phyloP scores from a whole-genome alignment of 2,888 invertebrate genomes.

The Nymphalis c-album region DNA sequence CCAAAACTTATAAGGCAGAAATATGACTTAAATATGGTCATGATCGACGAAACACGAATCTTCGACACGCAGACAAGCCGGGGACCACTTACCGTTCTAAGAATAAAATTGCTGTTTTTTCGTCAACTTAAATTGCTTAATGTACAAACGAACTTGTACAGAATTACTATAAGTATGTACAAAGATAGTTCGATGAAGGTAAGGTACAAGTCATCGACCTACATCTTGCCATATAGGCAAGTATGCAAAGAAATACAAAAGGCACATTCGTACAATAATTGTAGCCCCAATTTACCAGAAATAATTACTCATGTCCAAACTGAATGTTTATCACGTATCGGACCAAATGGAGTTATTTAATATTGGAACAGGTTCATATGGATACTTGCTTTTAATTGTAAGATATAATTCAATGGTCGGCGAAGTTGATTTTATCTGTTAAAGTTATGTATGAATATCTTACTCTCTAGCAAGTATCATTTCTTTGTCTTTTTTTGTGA shows the following conservation, averaged over 20 bases:
- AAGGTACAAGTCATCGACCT: slow-evolving; percentile 35
- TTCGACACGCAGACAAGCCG: not conserved
- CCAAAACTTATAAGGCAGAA: slow-evolving; percentile 6
- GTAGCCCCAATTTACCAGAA: slow-evolving; percentile 63
- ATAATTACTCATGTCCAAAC: slow-evolving; percentile 64
- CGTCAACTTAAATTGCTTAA: slow-evolving; percentile 3
- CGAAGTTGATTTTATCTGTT: slow-evolving; percentile 24
- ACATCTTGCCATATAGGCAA: slow-evolving; percentile 20
- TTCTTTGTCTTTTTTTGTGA: slow-evolving; percentile 61
- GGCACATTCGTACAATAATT: slow-evolving; percentile 48
- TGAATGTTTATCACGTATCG: slow-evolving; percentile 56
- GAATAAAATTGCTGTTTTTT: slow-evolving; percentile 3
- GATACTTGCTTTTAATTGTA: slow-evolving; percentile 69
- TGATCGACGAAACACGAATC: slow-evolving; percentile 3
- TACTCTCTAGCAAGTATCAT: slow-evolving; percentile 27
- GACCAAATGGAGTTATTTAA: slow-evolving; percentile 53
- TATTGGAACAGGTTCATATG: slow-evolving; percentile 47
- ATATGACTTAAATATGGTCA: slow-evolving; percentile 8
- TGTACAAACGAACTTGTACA: not conserved
- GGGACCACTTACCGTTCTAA: slow-evolving; percentile 11
- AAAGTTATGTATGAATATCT: slow-evolving; percentile 13
- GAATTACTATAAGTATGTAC: slow-evolving; percentile 9
- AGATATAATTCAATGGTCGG: slow-evolving; percentile 56
- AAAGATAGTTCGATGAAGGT: slow-evolving; percentile 13
- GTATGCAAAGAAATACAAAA: slow-evolving; percentile 23